phyloP scores from a whole-genome alignment of 2,113 vertebrate species.

The Phainopepla nitens region DNA sequence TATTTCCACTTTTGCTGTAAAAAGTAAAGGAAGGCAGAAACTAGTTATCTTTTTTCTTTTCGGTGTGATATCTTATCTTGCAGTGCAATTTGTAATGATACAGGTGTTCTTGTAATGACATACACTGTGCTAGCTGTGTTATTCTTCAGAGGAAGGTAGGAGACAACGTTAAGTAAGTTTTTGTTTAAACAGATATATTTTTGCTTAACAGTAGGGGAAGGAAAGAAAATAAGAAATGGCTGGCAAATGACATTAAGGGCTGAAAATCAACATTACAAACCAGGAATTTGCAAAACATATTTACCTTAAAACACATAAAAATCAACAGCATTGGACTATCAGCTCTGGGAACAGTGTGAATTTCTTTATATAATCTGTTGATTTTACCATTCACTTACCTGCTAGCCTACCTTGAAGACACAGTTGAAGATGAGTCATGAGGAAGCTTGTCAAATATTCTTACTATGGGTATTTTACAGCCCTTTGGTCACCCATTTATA shows the following conservation, averaged over 20 bases:
- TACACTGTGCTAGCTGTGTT: not conserved
- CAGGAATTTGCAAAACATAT: not conserved
- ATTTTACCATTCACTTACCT: not conserved
- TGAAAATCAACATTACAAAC: not conserved
- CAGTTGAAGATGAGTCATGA: not conserved
- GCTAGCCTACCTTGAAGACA: not conserved
- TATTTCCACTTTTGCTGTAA: not conserved
- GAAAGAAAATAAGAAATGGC: not conserved
- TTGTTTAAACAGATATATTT: not conserved
- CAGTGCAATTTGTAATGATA: not conserved
- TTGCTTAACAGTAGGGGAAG: not conserved
- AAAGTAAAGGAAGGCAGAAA: not conserved
- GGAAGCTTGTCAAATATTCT: not conserved
- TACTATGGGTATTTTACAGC: not conserved
- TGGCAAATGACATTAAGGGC: not conserved
- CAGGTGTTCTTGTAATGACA: not conserved
- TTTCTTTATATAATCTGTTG: not conserved
- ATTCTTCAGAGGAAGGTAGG: not conserved
- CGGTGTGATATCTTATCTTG: not conserved
- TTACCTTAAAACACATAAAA: not conserved
- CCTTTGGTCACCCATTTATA: not conserved
- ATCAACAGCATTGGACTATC: not conserved
- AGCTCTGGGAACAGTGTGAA: accelerated
- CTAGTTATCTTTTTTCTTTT: not conserved
- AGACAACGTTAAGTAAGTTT: not conserved